Conservation (phyloP, 2,797 vertebrate genomes). For the Spinibarbus caldwelli region DNA sequence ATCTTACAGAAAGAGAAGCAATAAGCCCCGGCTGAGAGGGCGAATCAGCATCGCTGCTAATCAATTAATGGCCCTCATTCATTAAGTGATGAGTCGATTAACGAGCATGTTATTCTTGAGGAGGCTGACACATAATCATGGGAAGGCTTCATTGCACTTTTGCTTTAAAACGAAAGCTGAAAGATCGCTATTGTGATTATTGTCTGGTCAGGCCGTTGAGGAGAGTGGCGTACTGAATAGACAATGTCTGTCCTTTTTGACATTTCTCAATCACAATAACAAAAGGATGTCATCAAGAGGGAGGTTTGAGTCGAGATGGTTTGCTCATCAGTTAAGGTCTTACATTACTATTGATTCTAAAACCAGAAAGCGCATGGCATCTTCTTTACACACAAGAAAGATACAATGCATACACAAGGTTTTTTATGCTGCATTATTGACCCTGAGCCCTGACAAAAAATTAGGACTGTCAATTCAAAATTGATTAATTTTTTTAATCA, state of each 20-base stretch:
- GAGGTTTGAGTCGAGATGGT: slow-evolving; percentile 28
- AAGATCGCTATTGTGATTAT: slow-evolving; percentile 47
- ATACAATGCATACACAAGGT: not conserved
- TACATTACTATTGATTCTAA: slow-evolving; percentile 36
- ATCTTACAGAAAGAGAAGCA: slow-evolving; percentile 58
- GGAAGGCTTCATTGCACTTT: slow-evolving; percentile 51
- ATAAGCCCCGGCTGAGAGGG: slow-evolving; percentile 44
- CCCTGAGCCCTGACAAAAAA: not conserved
- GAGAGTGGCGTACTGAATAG: slow-evolving; percentile 3
- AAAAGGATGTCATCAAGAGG: slow-evolving; percentile 17
- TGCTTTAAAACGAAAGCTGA: slow-evolving; percentile 39
- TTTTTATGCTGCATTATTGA: not conserved
- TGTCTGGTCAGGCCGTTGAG: not conserved
- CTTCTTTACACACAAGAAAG: not conserved
- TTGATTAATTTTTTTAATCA: no score
- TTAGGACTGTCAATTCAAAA: not conserved
- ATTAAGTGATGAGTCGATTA: slow-evolving; percentile 76
- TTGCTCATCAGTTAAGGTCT: not conserved
- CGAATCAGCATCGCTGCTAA: slow-evolving; percentile 69
- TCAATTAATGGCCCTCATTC: slow-evolving; percentile 77
- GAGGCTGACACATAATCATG: slow-evolving; percentile 71
- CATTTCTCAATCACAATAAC: slow-evolving; percentile 23
- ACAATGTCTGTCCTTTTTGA: slow-evolving; percentile 23
- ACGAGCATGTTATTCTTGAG: slow-evolving; percentile 70
- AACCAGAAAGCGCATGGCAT: not conserved